phyloP scores from a whole-genome alignment of 1,140 invertebrate genomes.

The Metaphire vulgaris region DNA sequence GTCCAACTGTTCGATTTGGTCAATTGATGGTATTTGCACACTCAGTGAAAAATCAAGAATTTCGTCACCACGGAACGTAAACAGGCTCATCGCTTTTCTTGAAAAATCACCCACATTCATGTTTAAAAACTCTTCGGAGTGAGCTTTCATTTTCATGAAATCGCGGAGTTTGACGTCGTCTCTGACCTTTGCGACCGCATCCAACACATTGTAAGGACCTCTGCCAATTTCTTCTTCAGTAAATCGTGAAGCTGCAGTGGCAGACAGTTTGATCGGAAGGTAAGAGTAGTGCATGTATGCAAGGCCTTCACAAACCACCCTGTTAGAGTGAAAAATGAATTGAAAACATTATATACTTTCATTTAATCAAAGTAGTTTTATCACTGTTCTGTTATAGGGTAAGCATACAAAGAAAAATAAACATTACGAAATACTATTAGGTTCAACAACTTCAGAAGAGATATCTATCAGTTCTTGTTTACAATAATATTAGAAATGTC shows the following conservation, averaged over 20 bases:
- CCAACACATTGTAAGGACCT: constrained; percentile 4
- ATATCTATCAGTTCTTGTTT: too few relatives aligned
- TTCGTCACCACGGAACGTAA: neutral
- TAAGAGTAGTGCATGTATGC: constrained; percentile 19
- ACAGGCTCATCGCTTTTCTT: neutral
- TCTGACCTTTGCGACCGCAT: constrained; percentile 5
- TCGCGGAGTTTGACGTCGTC: neutral
- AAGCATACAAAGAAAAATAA: too few relatives aligned
- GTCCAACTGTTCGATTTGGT: neutral
- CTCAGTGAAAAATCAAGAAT: neutral
- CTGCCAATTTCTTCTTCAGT: neutral
- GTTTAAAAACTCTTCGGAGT: neutral
- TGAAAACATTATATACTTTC: too few relatives aligned
- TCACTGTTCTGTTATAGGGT: too few relatives aligned
- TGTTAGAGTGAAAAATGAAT: too few relatives aligned
- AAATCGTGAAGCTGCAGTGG: neutral
- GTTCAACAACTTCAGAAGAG: too few relatives aligned
- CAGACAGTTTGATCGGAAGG: constrained; percentile 1
- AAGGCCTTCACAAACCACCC: constrained; percentile 9
- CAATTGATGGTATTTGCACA: neutral
- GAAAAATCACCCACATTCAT: neutral
- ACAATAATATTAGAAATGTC: too few relatives aligned
- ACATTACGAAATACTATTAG: too few relatives aligned
- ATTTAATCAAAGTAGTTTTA: too few relatives aligned
- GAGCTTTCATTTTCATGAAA: neutral